Percentiles rank a stretch among this genome's conserved stretches.
Evolutionary conservation across 2,797 vertebrate species (phyloP).

Genomic region (Cygnus olor): DNA sequence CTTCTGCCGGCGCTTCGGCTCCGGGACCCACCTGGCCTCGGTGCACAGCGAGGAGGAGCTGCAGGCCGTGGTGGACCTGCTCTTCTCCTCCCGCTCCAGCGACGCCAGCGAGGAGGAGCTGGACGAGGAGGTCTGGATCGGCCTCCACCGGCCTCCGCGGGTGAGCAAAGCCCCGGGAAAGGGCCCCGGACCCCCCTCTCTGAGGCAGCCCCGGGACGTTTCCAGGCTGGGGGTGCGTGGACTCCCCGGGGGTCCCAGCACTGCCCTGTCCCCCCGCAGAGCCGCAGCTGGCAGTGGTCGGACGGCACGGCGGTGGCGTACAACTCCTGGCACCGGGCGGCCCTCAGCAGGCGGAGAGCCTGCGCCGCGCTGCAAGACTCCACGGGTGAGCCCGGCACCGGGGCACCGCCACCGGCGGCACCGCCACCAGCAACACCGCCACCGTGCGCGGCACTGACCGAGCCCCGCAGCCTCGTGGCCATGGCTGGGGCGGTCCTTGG

Average conservation of each 20-base stretch:
- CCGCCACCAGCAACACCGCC: accelerated
- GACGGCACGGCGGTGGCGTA: not conserved
- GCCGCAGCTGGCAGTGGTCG: not conserved
- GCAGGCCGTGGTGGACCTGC: not conserved
- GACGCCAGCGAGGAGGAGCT: not conserved
- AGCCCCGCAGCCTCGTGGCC: not conserved
- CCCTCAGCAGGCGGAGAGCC: not conserved
- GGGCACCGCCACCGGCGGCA: too few relatives aligned
- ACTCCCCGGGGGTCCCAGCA: too few relatives aligned
- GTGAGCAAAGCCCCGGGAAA: not conserved
- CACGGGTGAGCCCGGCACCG: not conserved
- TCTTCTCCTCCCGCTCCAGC: not conserved
- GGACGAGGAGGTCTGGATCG: not conserved
- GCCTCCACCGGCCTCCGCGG: not conserved
- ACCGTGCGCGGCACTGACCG: not conserved
- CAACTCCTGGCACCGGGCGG: not conserved
- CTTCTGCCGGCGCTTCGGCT: not conserved
- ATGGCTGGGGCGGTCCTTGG: not conserved
- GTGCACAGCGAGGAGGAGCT: not conserved
- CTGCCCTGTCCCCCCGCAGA: not conserved
- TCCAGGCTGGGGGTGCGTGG: too few relatives aligned
- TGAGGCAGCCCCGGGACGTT: not conserved
- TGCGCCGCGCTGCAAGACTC: not conserved
- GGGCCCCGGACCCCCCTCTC: not conserved
- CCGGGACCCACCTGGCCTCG: not conserved